Percentiles rank a stretch among this genome's conserved stretches.
Evolutionary conservation across 2,888 invertebrate species (phyloP).

Genomic region (Leptopterna dolabrata): DNA sequence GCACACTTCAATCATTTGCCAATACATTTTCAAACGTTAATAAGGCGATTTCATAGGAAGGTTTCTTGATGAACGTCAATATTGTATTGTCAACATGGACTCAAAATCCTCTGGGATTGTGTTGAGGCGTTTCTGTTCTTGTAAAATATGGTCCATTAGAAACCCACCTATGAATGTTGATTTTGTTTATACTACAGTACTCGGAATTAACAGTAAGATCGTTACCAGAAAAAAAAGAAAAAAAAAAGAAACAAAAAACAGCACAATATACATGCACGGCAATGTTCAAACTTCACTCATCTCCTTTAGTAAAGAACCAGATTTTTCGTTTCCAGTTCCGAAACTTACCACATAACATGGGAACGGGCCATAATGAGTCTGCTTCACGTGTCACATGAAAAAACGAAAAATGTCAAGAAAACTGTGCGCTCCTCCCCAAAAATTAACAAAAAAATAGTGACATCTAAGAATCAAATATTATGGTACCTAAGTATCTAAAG

Average conservation of each 20-base stretch:
- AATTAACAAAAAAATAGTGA: background rate
- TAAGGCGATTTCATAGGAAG: too few relatives aligned
- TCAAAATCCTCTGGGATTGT: too few relatives aligned
- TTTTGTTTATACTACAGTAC: too few relatives aligned
- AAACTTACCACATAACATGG: constrained; percentile 62
- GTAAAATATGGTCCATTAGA: too few relatives aligned
- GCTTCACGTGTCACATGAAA: constrained; percentile 54
- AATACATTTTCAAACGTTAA: too few relatives aligned
- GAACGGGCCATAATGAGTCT: constrained; percentile 63
- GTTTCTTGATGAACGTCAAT: too few relatives aligned
- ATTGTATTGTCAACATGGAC: too few relatives aligned
- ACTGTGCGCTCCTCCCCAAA: background rate
- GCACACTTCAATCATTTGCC: too few relatives aligned
- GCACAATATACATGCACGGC: background rate
- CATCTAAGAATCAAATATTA: background rate
- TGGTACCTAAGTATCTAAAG: background rate
- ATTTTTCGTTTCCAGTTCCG: background rate
- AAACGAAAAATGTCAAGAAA: constrained; percentile 59
- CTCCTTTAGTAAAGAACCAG: background rate
- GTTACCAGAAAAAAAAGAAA: too few relatives aligned
- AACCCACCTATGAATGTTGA: background rate
- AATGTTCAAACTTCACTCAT: background rate
- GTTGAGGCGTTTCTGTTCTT: too few relatives aligned
- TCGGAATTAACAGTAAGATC: too few relatives aligned
- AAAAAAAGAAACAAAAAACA: background rate